Conservation (phyloP, 37 sponge, comb jelly and placozoan species). For the Halisarca cf. caerulea region DNA sequence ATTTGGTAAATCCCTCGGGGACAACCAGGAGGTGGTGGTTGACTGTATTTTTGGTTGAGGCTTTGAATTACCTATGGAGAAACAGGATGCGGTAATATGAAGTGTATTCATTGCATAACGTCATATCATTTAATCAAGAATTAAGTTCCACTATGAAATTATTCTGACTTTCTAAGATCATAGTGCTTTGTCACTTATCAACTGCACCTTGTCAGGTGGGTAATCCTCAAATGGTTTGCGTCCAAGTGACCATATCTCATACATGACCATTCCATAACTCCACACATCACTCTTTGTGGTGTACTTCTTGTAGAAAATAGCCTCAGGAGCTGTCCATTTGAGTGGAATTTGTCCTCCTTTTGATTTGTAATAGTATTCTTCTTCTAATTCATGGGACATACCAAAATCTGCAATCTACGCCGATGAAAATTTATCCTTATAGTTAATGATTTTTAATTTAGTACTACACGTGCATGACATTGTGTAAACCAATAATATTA, state of each 20-base stretch:
- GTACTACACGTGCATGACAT: too few species aligned
- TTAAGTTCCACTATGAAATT: too few species aligned
- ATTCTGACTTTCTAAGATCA: too few species aligned
- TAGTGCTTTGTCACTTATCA: neutral
- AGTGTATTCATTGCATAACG: neutral
- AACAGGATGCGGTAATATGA: neutral
- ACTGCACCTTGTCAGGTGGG: neutral
- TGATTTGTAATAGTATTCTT: constrained; percentile 25
- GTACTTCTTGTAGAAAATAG: constrained; percentile 11
- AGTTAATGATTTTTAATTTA: too few species aligned
- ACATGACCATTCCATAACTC: constrained; percentile 25
- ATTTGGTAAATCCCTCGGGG: constrained; percentile 4
- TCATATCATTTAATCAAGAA: neutral
- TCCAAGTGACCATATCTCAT: constrained; percentile 26
- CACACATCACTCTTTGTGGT: constrained; percentile 32
- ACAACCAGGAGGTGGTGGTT: constrained; percentile 19
- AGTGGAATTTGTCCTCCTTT: constrained; percentile 28
- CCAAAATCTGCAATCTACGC: constrained; percentile 42
- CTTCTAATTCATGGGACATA: constrained; percentile 22
- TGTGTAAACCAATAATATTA: too few species aligned
- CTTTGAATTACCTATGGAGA: neutral
- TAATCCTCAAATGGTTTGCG: constrained; percentile 14
- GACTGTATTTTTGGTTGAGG: neutral
- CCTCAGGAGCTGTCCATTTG: constrained; percentile 43
- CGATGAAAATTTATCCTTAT: too few species aligned